Percentiles rank a stretch among this genome's conserved stretches.
Conservation (phyloP, 2,888 invertebrate genomes). For the Pediacus dermestoides region DNA sequence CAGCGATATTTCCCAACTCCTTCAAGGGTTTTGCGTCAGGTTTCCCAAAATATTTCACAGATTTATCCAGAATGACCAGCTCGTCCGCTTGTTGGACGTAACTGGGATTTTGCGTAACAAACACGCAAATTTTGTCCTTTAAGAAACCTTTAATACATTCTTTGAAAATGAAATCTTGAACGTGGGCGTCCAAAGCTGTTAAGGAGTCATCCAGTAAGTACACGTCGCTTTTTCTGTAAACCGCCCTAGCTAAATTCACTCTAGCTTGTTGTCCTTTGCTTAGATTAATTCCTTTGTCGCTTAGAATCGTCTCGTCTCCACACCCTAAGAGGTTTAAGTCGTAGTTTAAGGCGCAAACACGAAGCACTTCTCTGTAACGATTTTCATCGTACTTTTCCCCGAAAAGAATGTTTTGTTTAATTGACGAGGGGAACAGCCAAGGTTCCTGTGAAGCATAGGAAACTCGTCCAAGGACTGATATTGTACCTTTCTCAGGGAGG, state of each 20-base stretch:
- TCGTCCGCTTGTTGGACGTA: slow-evolving; percentile 32
- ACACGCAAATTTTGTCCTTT: slow-evolving; percentile 32
- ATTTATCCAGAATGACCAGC: slow-evolving; percentile 49
- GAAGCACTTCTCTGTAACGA: slow-evolving; percentile 57
- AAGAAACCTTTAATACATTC: slow-evolving; percentile 33
- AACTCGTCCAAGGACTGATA: slow-evolving; percentile 49
- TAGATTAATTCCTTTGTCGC: slow-evolving; percentile 72
- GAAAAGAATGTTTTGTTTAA: slow-evolving; percentile 75
- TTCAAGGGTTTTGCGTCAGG: slow-evolving; percentile 31
- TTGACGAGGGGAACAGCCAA: slow-evolving; percentile 57
- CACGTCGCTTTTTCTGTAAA: slow-evolving; percentile 70
- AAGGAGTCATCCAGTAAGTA: slow-evolving; percentile 61
- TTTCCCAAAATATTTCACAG: slow-evolving; percentile 18
- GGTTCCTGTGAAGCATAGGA: slow-evolving; percentile 60
- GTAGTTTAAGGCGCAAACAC: slow-evolving; percentile 58
- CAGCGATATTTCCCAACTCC: slow-evolving; percentile 11
- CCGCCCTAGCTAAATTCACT: slow-evolving; percentile 69
- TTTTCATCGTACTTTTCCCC: slow-evolving; percentile 58
- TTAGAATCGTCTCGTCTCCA: slow-evolving; percentile 72
- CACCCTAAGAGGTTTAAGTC: slow-evolving; percentile 70
- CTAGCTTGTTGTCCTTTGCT: slow-evolving; percentile 80
- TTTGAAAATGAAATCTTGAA: slow-evolving; percentile 31
- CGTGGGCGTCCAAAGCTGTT: slow-evolving; percentile 31
- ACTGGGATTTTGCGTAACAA: slow-evolving; percentile 32
- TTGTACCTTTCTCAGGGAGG: slow-evolving; percentile 40